Conservation (phyloP, 2,888 invertebrate species). For the Camponotus fellah region DNA sequence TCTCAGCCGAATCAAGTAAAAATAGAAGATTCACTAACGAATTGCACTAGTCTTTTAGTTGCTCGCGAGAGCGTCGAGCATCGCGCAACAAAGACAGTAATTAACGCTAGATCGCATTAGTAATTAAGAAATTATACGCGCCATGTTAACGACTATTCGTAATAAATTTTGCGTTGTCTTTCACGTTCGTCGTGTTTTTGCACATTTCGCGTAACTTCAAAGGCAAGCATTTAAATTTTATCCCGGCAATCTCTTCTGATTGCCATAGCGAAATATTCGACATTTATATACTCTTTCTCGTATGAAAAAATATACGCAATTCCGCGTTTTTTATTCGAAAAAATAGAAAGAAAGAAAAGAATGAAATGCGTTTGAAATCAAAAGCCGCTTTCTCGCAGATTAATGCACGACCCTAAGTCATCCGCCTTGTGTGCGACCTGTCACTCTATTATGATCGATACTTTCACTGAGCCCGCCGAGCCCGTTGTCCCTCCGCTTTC, state of each 20-base stretch:
- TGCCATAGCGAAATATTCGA: conserved; percentile 43
- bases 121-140: conserved; percentile 28
- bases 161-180: conserved; percentile 1
- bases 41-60: conserved; percentile 43
- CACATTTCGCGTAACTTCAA: conserved; percentile 19
- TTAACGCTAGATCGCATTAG: conserved; percentile 24
- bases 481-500: conserved; percentile 36
- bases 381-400: conserved; percentile 42
- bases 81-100: conserved; percentile 37
- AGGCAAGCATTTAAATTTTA: conserved; percentile 14
- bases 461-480: conserved; percentile 54
- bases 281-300: neutral
- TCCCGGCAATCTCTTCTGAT: conserved; percentile 17
- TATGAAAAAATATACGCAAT: neutral
- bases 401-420: conserved; percentile 19
- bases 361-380: neutral
- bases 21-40: conserved; percentile 29
- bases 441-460: conserved; percentile 56
- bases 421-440: conserved; percentile 26
- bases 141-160: neutral
- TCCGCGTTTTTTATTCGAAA: neutral
- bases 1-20: conserved; percentile 17
- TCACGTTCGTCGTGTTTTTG: neutral
- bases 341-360: neutral
- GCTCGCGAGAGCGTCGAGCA: neutral